A percentile compares a stretch with the other conserved stretches of the same genome.
Conservation (phyloP, 2,113 vertebrate genomes). For the Porphyrio hochstetteri region DNA sequence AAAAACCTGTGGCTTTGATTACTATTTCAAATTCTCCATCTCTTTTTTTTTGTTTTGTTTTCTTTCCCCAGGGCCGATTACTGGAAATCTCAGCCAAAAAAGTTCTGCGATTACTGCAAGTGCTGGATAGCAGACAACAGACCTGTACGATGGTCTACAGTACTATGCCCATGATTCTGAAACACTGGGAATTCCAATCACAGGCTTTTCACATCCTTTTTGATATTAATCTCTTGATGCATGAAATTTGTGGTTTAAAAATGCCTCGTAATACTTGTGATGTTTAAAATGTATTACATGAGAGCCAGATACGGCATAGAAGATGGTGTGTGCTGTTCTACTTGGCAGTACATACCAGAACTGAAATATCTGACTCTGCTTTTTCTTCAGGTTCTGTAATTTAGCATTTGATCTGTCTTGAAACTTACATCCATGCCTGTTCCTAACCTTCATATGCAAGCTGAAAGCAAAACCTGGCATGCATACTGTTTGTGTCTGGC, state of each 20-base stretch:
- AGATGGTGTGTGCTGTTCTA: background rate
- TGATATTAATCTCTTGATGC: background rate
- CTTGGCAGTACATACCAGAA: background rate
- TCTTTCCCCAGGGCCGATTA: conserved; percentile 91
- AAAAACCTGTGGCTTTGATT: background rate
- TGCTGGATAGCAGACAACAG: conserved; percentile 99
- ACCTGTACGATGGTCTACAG: conserved; percentile 82
- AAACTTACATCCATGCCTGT: background rate
- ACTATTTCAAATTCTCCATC: background rate
- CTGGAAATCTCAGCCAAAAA: conserved; percentile 99
- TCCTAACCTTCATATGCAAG: background rate
- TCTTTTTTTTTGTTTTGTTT: background rate
- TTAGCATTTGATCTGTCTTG: background rate
- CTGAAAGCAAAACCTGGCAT: background rate
- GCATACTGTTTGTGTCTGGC: background rate
- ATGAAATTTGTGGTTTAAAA: background rate
- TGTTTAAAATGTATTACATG: background rate
- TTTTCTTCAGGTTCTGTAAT: background rate
- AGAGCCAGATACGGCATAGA: background rate
- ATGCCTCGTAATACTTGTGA: background rate
- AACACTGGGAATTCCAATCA: background rate
- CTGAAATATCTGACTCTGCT: background rate
- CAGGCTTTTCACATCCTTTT: background rate
- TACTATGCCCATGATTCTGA: background rate
- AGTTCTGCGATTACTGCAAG: conserved; percentile 99